These are phyloP conservation scores for Pluvianellus socialis DNA, from an alignment of 2,113 vertebrate species.

Conservation along the genomic window DNA sequence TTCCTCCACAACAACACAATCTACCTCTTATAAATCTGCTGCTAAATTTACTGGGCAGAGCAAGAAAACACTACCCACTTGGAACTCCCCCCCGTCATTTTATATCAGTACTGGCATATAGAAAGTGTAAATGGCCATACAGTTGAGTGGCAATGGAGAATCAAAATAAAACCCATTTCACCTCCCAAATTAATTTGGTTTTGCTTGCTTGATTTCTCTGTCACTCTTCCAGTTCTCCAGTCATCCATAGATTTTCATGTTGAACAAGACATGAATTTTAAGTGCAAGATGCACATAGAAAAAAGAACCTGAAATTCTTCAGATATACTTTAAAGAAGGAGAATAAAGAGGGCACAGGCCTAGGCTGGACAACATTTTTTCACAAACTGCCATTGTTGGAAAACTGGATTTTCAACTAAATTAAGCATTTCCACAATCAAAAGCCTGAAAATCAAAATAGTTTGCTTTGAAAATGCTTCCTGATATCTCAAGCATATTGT, in stretches of 20 bases:
- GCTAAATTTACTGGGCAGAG: not conserved
- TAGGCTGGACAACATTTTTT: not conserved
- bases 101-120: not conserved
- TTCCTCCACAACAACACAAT: not conserved
- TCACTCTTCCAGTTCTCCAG: not conserved
- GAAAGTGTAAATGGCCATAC: not conserved
- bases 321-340: not conserved
- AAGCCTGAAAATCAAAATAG: not conserved
- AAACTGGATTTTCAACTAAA: not conserved
- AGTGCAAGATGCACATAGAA: not conserved
- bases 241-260: not conserved
- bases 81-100: not conserved
- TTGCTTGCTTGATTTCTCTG: not conserved
- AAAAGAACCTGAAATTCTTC: not conserved
- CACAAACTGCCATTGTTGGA: not conserved
- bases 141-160: not conserved
- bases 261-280: slow-evolving; percentile 7
- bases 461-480: not conserved
- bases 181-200: not conserved
- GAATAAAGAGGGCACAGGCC: not conserved
- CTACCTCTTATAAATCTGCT: not conserved
- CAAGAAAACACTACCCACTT: not conserved
- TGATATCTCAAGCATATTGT: not conserved
- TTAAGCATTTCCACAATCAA: not conserved
- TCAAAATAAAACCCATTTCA: slow-evolving; percentile 5